Evolutionary conservation across 2,888 invertebrate genomes (phyloP).

Genomic region (Drosophila fungiperda): DNA sequence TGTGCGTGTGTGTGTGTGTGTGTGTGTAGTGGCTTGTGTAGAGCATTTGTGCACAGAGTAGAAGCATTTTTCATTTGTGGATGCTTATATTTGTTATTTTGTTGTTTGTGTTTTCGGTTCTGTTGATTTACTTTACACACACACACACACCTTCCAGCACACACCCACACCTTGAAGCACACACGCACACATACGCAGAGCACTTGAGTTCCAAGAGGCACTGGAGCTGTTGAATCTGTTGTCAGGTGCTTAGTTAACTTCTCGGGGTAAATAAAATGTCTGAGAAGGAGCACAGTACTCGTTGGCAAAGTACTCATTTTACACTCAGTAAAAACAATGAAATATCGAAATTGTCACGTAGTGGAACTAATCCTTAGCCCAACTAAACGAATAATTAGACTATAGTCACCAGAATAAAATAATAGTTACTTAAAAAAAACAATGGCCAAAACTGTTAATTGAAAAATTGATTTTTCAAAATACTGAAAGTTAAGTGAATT

Average conservation of each 20-base stretch:
- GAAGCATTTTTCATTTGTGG: conserved; percentile 53
- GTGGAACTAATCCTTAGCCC: not conserved
- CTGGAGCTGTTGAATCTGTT: conserved; percentile 51
- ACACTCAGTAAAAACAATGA: not conserved
- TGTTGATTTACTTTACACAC: conserved; percentile 55
- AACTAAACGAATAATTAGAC: not conserved
- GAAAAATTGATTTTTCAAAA: not conserved
- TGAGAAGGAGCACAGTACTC: conserved; percentile 2
- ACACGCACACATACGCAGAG: conserved; percentile 8
- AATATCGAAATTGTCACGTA: not conserved
- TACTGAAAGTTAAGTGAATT: not conserved
- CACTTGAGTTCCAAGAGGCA: conserved; percentile 11
- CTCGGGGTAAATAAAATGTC: conserved; percentile 16
- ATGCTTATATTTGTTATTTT: conserved; percentile 52
- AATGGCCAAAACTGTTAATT: not conserved
- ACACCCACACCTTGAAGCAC: not conserved
- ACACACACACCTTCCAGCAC: conserved; percentile 3
- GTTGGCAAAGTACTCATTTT: conserved; percentile 3
- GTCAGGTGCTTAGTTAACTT: conserved; percentile 63
- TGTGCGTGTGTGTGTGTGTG: conserved; percentile 16
- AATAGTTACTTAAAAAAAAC: not conserved
- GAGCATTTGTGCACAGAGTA: conserved; percentile 44
- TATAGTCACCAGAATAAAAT: not conserved
- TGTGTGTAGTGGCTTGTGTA: conserved; percentile 16
- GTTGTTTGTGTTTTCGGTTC: conserved; percentile 57